phyloP scores from a whole-genome alignment of 1,140 invertebrate genomes.

The Drosophila ambigua region DNA sequence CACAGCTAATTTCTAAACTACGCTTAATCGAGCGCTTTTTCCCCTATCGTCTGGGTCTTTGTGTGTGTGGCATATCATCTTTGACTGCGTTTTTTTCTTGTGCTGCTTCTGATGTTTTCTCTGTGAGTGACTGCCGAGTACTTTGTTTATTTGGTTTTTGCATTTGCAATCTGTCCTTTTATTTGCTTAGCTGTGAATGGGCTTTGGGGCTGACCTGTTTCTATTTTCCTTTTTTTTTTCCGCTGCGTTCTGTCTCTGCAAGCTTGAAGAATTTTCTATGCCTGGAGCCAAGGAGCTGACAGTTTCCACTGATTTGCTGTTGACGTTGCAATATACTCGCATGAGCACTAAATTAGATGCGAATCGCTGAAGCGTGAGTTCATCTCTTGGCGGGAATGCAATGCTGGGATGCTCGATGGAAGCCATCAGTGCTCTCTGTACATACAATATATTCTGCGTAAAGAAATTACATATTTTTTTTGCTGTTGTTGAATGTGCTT shows the following conservation, averaged over 20 bases:
- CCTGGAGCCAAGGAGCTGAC: conserved; percentile 29
- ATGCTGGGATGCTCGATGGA: conserved; percentile 7
- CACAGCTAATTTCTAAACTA: conserved; percentile 63
- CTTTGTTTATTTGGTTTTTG: conserved; percentile 21
- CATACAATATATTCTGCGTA: conserved; percentile 11
- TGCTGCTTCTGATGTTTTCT: not conserved
- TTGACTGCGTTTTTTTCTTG: conserved; percentile 18
- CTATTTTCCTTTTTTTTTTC: not conserved
- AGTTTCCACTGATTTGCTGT: conserved; percentile 39
- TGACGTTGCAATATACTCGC: conserved; percentile 18
- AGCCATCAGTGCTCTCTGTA: too few species aligned
- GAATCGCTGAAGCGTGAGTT: conserved; percentile 39
- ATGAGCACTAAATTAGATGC: conserved; percentile 50
- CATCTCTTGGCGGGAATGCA: conserved; percentile 32
- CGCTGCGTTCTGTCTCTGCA: too few species aligned
- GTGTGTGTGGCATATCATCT: not conserved
- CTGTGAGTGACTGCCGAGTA: conserved; percentile 8
- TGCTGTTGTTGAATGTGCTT: conserved; percentile 22
- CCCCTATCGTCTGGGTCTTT: not conserved
- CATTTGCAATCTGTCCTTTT: conserved; percentile 47
- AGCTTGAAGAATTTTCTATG: conserved; percentile 1
- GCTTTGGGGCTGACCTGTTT: conserved; percentile 40
- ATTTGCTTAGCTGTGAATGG: conserved; percentile 46
- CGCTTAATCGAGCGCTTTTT: conserved; percentile 44
- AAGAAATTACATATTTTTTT: conserved; percentile 47